Evolutionary conservation across 2,797 vertebrate genomes (phyloP), one percentile per base, ranked within the genome.

Genomic region (Anomalospiza imberbis): DNA sequence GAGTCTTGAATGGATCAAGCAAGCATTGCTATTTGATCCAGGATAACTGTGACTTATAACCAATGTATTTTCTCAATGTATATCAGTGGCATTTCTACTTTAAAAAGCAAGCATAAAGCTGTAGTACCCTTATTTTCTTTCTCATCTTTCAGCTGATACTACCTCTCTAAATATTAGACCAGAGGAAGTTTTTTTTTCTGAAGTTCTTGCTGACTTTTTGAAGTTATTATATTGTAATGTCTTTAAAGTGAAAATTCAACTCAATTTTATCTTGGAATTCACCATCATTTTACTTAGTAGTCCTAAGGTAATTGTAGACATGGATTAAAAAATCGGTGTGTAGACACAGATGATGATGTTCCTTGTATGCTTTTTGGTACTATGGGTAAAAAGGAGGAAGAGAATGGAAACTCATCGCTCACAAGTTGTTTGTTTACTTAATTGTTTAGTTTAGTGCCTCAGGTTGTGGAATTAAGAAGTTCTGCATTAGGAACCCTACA

Each of bases 401-500:
- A 31, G 48, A 8, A 25, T 47, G 14, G 9, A 58, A 81, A 58
- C 28, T 78, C 13, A 13, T 83, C 78, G 88, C 26, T 93, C 48
- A 94, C 70, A 45, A 92, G 67, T 44, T 86, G 24, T 79, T 81
- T 94, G 4, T 88, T 94, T 83, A 22, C 32, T 95, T 74, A 66
- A 88, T 88, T 94, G 63, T 96, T 91, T 94, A 99, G 99, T 98
- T 99, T 90, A 98, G 93, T 67, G 97, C 98, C 51, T 98, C 93
- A 5, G 97, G 88, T 31, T 99, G 99, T 97, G 98, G 98, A 85
- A 96, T 25, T 68, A 94, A 2, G 24, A 99, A 99, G 88, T 98
- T 98, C 73, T 99, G 98, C 80, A 66, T 99, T 65, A 97, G 98
- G 75, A 98, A 97, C 67, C 99, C 99, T 36, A 73, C 89, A 32